Conservation (phyloP, 2,888 invertebrate genomes). For the Elysia crispata region DNA sequence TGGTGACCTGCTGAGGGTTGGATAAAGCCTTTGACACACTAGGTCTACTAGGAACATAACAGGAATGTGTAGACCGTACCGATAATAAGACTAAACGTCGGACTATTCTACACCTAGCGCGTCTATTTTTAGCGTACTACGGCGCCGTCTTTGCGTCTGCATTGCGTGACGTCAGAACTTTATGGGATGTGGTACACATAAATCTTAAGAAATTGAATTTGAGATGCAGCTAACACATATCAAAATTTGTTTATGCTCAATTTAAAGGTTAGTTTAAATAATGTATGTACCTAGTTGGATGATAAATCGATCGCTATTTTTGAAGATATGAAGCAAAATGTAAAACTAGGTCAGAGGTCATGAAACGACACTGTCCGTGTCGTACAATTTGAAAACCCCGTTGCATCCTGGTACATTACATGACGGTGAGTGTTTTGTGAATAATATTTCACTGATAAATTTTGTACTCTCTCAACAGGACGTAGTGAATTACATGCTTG, state of each 20-base stretch:
- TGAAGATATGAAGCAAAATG: conserved; percentile 16
- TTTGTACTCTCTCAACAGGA: conserved; percentile 70
- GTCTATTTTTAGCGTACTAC: too few relatives aligned
- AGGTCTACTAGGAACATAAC: too few relatives aligned
- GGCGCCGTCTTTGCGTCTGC: too few relatives aligned
- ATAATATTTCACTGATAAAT: conserved; percentile 80
- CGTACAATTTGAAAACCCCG: conserved; percentile 75
- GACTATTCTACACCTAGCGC: too few relatives aligned
- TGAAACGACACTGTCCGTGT: conserved; percentile 67
- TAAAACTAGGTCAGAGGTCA: conserved; percentile 72
- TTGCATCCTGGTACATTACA: conserved; percentile 77
- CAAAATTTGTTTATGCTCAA: not conserved
- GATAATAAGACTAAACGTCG: too few relatives aligned
- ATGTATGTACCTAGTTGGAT: not conserved
- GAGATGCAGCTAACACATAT: not conserved
- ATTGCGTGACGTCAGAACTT: conserved; percentile 32
- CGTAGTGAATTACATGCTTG: conserved; percentile 25
- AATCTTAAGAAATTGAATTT: conserved; percentile 1
- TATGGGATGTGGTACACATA: conserved; percentile 28
- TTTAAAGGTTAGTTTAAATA: not conserved
- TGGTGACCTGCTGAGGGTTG: too few relatives aligned
- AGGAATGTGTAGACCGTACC: too few relatives aligned
- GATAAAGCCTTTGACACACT: too few relatives aligned
- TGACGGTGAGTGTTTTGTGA: conserved; percentile 80
- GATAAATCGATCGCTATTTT: conserved; percentile 31